phyloP scores from a whole-genome alignment of 2,113 vertebrate species.

The Tringa solitaria region DNA sequence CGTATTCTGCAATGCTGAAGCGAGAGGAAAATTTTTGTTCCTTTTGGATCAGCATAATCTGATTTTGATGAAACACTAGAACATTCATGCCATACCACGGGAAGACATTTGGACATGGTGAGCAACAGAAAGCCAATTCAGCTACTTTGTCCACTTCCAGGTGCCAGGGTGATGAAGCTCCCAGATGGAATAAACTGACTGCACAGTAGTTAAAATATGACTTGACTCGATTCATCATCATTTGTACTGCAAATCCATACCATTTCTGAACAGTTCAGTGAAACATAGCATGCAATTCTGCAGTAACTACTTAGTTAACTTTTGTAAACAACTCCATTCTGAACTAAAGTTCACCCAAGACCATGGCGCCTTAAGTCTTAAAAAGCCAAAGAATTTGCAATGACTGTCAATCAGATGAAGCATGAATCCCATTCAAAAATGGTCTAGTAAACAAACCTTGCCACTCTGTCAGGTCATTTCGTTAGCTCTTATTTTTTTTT shows the following conservation, averaged over 20 bases:
- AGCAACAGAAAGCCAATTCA: background rate
- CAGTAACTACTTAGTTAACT: background rate
- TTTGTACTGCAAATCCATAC: background rate
- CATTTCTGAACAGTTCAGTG: background rate
- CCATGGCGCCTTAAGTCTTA: background rate
- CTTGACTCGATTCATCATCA: background rate
- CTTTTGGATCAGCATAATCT: background rate
- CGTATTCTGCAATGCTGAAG: background rate
- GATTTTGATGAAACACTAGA: background rate
- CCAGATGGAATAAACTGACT: background rate
- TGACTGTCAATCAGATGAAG: background rate
- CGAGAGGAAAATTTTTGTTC: background rate
- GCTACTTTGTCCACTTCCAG: background rate
- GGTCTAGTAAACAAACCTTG: background rate
- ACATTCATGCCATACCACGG: background rate
- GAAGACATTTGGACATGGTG: background rate
- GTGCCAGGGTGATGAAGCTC: background rate
- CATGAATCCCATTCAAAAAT: background rate
- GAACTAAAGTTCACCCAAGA: constrained; percentile 8
- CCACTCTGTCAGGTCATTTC: background rate
- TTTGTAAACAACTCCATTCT: constrained; percentile 17
- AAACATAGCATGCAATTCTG: background rate
- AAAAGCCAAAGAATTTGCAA: background rate
- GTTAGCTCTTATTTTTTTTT: background rate
- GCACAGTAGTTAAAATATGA: background rate